A percentile compares a stretch with the other conserved stretches of the same genome.
phyloP scores from a whole-genome alignment of 1,140 invertebrate species.

The Pantala flavescens region DNA sequence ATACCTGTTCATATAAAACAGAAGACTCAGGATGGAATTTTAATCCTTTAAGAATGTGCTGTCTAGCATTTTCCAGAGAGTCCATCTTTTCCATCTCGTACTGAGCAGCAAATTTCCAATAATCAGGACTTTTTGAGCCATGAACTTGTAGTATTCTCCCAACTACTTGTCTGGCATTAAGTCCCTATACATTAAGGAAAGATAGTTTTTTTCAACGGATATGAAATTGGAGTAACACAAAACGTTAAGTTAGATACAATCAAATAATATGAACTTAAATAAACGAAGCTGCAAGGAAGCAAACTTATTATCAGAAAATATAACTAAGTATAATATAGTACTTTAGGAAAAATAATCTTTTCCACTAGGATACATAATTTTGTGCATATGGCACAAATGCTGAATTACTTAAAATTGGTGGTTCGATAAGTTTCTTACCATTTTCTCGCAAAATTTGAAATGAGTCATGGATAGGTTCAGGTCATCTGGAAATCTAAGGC shows the following conservation, averaged over 20 bases:
- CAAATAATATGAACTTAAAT: conserved; percentile 3
- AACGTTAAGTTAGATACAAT: not conserved
- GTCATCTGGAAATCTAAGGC: conserved; percentile 51
- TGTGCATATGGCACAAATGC: too few species aligned
- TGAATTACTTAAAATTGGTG: too few species aligned
- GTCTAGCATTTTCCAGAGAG: conserved; percentile 50
- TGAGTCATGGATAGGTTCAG: conserved; percentile 58
- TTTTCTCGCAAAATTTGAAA: conserved; percentile 56
- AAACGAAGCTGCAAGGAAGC: too few species aligned
- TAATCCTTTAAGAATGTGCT: conserved; percentile 53
- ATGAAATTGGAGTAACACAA: too few species aligned
- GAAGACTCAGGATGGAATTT: conserved; percentile 51
- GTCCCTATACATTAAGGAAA: too few species aligned
- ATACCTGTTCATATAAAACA: conserved; percentile 46
- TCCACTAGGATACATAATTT: too few species aligned
- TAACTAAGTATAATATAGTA: too few species aligned
- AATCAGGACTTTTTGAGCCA: conserved; percentile 51
- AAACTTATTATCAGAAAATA: too few species aligned
- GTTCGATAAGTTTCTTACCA: too few species aligned
- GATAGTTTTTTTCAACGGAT: too few species aligned
- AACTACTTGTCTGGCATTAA: conserved; percentile 37
- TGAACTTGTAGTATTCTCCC: conserved; percentile 51
- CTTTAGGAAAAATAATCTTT: too few species aligned
- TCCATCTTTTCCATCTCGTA: conserved; percentile 61
- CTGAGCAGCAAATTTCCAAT: conserved; percentile 61